Evolutionary conservation across 1,140 invertebrate genomes (phyloP).

Genomic region (Bombus sibiricus): DNA sequence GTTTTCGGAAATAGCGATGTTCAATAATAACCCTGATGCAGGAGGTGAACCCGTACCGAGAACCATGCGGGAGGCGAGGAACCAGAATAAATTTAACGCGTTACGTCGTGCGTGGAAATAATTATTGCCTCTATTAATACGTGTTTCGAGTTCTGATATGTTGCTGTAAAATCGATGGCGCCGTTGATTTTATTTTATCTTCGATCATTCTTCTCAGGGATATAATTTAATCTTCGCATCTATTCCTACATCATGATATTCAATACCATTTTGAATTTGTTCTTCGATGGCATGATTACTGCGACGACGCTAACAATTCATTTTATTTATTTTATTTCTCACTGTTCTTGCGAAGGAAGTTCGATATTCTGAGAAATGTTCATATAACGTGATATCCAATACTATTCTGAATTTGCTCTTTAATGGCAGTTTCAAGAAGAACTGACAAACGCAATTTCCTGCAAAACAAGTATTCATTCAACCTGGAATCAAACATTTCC

Average conservation of each 20-base stretch:
- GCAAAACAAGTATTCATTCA: neutral
- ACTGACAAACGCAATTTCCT: neutral
- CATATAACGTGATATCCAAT: neutral
- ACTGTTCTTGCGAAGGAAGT: neutral
- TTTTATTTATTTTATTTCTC: neutral
- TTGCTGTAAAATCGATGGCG: neutral
- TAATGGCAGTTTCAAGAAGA: neutral
- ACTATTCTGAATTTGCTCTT: too few relatives aligned
- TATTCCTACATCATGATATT: too few relatives aligned
- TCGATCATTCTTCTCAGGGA: neutral
- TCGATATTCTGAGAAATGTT: neutral
- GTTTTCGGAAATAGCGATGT: constrained; percentile 52
- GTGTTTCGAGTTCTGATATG: neutral
- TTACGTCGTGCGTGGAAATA: constrained; percentile 6
- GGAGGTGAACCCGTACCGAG: constrained; percentile 36
- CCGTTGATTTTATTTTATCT: neutral
- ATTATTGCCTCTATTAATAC: constrained; percentile 27
- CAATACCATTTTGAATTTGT: too few relatives aligned
- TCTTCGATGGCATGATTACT: too few relatives aligned
- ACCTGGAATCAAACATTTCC: neutral
- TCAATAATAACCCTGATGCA: constrained; percentile 53
- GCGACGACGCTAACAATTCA: neutral
- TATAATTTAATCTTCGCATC: neutral
- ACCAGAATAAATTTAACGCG: constrained; percentile 39
- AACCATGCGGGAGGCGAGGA: constrained; percentile 21